phyloP scores from a whole-genome alignment of 2,888 invertebrate species.

The Euspilapteryx auroguttella region DNA sequence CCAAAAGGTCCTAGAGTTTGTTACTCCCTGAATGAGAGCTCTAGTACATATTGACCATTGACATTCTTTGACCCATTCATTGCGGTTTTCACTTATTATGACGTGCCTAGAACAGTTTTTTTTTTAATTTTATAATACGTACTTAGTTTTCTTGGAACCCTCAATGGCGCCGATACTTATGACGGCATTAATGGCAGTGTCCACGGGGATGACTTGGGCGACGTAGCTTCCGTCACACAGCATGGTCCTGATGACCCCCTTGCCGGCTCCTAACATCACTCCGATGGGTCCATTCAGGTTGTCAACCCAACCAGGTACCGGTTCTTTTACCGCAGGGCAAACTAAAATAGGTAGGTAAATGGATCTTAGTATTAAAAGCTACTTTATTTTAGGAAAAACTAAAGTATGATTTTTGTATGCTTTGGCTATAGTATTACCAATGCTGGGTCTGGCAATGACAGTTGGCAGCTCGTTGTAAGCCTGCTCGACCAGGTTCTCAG shows the following conservation, averaged over 20 bases:
- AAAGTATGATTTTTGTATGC: too few species aligned
- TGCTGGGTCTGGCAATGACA: slow-evolving; percentile 88
- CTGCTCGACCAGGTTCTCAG: slow-evolving; percentile 79
- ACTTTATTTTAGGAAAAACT: too few species aligned
- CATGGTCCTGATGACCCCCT: slow-evolving; percentile 86
- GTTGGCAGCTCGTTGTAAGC: slow-evolving; percentile 76
- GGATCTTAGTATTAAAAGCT: too few species aligned
- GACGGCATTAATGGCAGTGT: slow-evolving; percentile 77
- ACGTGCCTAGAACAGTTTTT: too few species aligned
- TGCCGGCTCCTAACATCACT: slow-evolving; percentile 76
- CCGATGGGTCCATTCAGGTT: slow-evolving; percentile 89
- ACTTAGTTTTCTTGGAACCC: slow-evolving; percentile 49
- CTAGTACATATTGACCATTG: too few species aligned
- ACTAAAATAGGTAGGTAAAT: slow-evolving; percentile 30
- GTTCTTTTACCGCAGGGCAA: slow-evolving; percentile 61
- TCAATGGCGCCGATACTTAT: slow-evolving; percentile 72
- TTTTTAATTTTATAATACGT: too few species aligned
- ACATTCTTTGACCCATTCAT: too few species aligned
- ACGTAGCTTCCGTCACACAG: slow-evolving; percentile 68
- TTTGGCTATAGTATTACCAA: too few species aligned
- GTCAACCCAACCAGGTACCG: slow-evolving; percentile 87
- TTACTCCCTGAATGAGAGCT: too few species aligned
- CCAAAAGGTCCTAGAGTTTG: too few species aligned
- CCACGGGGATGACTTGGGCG: slow-evolving; percentile 79
- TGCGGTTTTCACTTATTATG: too few species aligned